phyloP scores from a whole-genome alignment of 2,113 vertebrate species.

The Seriola aureovittata region DNA sequence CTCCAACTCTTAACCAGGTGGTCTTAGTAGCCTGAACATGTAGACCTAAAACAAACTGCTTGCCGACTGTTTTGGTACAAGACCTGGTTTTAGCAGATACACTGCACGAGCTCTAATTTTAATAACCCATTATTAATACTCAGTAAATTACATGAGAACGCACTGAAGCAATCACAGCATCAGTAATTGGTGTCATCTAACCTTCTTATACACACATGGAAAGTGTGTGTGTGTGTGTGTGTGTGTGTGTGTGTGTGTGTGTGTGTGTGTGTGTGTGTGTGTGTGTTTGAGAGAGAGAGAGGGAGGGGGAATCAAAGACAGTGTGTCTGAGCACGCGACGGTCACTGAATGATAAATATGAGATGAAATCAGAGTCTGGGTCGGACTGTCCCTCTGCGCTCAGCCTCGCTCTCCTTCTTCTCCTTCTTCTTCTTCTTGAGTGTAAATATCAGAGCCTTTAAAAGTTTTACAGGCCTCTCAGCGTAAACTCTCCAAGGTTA shows the following conservation, averaged over 20 bases:
- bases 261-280: no score
- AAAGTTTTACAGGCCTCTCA: constrained; percentile 36
- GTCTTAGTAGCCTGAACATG: no score
- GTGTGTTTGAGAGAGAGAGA: not conserved
- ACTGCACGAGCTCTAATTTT: not conserved
- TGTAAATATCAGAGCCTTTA: constrained; percentile 41
- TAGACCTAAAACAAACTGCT: no score
- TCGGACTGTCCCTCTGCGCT: constrained; percentile 49
- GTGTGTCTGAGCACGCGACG: not conserved
- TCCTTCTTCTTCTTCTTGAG: not conserved
- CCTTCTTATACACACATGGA: not conserved
- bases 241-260: no score
- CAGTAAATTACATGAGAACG: not conserved
- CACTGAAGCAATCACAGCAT: not conserved
- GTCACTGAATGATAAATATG: constrained; percentile 33
- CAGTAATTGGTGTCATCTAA: not conserved
- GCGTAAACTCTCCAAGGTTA: constrained; percentile 43
- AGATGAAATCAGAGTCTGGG: constrained; percentile 43
- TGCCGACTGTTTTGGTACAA: no score
- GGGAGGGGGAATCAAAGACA: not conserved
- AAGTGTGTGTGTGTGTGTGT: not conserved
- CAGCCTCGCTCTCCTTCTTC: not conserved
- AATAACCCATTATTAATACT: not conserved
- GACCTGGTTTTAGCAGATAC: no score
- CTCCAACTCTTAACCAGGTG: no score